Base-by-base conservation (phyloP, 2,888 invertebrate species). In the Serrognathus titanus region DNA sequence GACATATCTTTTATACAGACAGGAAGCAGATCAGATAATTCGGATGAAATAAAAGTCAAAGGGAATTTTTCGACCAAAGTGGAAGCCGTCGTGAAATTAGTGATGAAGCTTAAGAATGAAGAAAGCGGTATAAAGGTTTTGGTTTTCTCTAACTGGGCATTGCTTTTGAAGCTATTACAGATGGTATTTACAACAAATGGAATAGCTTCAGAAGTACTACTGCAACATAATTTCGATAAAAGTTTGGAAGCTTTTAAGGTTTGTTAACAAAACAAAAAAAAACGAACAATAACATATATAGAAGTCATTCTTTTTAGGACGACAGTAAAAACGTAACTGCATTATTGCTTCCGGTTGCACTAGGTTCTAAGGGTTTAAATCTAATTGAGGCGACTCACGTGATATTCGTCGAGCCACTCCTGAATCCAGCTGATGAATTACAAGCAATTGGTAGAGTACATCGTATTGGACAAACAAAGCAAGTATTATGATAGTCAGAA, bases 361-460 rank as follows among this genome's bases (percentile, higher is more conserved):
- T 82, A 52, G 91, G 90, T n/a, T 81, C 87, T 0, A 90, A 90
- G 72, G 92, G 92, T 0, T 77, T 92, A 9, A 92, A 92, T 76
- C 75, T 92, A 48, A 85, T 85, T 31, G 90, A 91, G 77, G 91
- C 92, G 0, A 88, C 87, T 0, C 89, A 91, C 74, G 86, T 91
- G 0, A 79, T 92, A 48, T 78, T 92, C 16, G 83, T 88, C 0
- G 91, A 92, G 67, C 91, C 90, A 0, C 80, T 88, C 40, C 76
- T 90, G 12, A 88, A 90, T 74, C 83, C 85, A 2, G 86, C 85
- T 0, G 86, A 87, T 67, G 89, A 90, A 68, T 74, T 85, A 10
- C 91, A 92, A 77, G 91, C 91, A 1, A 83, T 92, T 55, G 90
- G 90, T 0, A 78, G 92, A 57, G 82, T 92, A 10, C 88, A 90